Evolutionary conservation across 2,797 vertebrate species (phyloP).

Genomic region (Tadarida brasiliensis): DNA sequence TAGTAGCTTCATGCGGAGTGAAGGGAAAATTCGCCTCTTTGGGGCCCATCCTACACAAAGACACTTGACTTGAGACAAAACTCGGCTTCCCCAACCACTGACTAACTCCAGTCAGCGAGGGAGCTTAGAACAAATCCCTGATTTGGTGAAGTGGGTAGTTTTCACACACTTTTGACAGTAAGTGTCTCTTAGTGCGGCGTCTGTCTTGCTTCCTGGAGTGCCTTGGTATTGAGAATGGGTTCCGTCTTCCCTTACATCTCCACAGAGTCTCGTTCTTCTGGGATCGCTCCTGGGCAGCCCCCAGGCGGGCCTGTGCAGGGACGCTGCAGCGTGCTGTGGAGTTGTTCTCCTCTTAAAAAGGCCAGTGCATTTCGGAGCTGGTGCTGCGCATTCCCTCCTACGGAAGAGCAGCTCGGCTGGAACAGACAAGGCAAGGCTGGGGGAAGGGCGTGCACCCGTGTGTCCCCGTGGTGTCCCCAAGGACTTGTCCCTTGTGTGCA

Average conservation of each 20-base stretch:
- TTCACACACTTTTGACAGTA: slow-evolving; percentile 25
- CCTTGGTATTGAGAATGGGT: background rate
- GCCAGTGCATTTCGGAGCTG: background rate
- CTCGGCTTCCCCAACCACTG: background rate
- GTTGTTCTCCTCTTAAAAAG: background rate
- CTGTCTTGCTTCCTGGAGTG: background rate
- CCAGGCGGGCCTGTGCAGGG: background rate
- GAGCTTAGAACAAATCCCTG: slow-evolving; percentile 58
- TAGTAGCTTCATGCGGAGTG: background rate
- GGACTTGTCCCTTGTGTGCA: background rate
- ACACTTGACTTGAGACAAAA: slow-evolving; percentile 36
- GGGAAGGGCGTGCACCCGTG: too few species aligned
- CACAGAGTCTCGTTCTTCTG: background rate
- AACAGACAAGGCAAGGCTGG: too few species aligned
- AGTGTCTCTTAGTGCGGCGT: background rate
- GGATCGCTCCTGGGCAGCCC: background rate
- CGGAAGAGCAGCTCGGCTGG: background rate
- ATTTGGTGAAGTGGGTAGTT: slow-evolving; percentile 44
- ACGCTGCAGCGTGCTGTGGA: accelerated
- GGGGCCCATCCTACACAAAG: slow-evolving; percentile 8
- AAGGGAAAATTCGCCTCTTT: slow-evolving; percentile 6
- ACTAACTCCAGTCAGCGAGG: background rate
- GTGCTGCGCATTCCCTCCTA: background rate
- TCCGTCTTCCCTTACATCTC: background rate
- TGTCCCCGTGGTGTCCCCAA: background rate